Percentiles rank a stretch among this genome's conserved stretches.
Conservation (phyloP, 2,888 invertebrate species). For the Gibbula magus region DNA sequence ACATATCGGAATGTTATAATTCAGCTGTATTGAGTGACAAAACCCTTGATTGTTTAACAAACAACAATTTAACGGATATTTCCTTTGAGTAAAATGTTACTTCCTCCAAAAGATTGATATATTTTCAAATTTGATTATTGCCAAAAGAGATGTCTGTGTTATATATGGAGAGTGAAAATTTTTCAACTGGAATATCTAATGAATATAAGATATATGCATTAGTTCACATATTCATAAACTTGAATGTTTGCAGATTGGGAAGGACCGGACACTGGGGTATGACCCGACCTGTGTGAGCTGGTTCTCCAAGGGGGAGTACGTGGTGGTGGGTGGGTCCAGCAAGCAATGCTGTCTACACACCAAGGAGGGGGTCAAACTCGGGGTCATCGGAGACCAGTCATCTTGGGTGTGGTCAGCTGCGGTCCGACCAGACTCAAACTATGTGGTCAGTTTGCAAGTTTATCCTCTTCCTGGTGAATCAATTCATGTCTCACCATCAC, state of each 20-base stretch:
- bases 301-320: conserved; percentile 85
- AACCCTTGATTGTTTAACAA: too few relatives aligned
- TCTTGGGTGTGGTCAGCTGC: conserved; percentile 92
- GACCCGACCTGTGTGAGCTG: conserved; percentile 87
- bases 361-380: conserved; percentile 87
- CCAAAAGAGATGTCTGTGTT: too few relatives aligned
- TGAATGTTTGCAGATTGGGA: conserved; percentile 76
- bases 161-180: background rate
- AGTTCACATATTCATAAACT: background rate
- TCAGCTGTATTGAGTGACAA: too few relatives aligned
- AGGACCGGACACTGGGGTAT: conserved; percentile 80
- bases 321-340: conserved; percentile 87
- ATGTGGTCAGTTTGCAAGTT: conserved; percentile 80
- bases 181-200: background rate
- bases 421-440: conserved; percentile 85
- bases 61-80: too few relatives aligned
- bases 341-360: conserved; percentile 86
- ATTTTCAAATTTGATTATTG: too few relatives aligned
- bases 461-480: too few relatives aligned
- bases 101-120: too few relatives aligned
- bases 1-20: too few relatives aligned
- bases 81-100: too few relatives aligned
- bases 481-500: too few relatives aligned
- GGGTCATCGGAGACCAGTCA: conserved; percentile 82
- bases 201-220: background rate